Evolutionary conservation across 2,113 vertebrate genomes (phyloP), one percentile per base, ranked within the genome.

Genomic region (Microcebus ravelobensis): DNA sequence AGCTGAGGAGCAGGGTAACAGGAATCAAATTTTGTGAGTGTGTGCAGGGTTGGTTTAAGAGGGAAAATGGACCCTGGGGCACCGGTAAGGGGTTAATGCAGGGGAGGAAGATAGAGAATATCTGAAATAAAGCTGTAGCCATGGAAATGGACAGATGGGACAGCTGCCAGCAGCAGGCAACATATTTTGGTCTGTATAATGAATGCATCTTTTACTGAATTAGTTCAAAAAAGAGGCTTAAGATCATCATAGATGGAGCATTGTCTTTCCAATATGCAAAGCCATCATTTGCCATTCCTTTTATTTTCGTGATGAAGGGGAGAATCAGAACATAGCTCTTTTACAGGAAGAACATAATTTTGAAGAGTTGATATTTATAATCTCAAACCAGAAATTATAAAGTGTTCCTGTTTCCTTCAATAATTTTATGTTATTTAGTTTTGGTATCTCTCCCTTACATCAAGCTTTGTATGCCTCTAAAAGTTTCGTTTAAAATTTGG

Each of bases 221-320:
- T 81, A 91, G 50, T 39, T 90, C 71, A 65, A 70, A 90, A 84
- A 74, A 59, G n/a, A 91, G 79, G 45, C 50, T 84, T 50, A 31
- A 61, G 45, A 71, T 80, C 50, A 45, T 67, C 65, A 11, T 61
- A 95, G 45, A 83, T 55, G 59, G 27, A 94, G 25, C 42, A 81
- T 81, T 85, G 74, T 87, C 39, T 80, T 96, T 74, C 42, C 52
- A 50, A 55, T 77, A 57, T 42, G 50, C 57, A 92, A 88, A 68
- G 63, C 68, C n/a, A 36, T 94, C 59, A 90, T 84, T 96, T 67
- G 6, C 39, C 48, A 11, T 65, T 89, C 68, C 65, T 96, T 96
- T 96, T 86, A 84, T 96, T 95, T 95, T 97, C 63, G 36, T 34
- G 87, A 90, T 96, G 90, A 90, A 86, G 61, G 29, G 45, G 8